Conservation (phyloP, 2,888 invertebrate species). For the Didymodactylos carnosus region DNA sequence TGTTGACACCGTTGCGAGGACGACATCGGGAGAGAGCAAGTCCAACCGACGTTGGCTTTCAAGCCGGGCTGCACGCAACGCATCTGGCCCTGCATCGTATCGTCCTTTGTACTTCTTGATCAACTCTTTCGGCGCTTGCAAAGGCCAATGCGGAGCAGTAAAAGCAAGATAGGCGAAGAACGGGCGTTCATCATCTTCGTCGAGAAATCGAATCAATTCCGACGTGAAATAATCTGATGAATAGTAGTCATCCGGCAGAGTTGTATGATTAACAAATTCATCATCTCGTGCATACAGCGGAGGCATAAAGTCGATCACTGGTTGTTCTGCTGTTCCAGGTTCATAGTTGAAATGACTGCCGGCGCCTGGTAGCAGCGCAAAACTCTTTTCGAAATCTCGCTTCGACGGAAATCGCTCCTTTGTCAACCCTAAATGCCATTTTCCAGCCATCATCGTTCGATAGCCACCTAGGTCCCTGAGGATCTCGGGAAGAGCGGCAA, state of each 20-base stretch:
- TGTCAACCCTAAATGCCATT: neutral
- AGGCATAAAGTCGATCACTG: neutral
- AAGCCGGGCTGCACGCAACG: neutral
- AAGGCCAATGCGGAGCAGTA: neutral
- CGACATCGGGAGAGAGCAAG: neutral
- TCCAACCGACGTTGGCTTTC: neutral
- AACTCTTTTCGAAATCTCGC: neutral
- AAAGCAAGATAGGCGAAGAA: neutral
- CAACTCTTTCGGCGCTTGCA: neutral
- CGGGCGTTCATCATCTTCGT: neutral
- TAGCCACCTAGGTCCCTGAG: neutral
- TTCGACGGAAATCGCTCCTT: neutral
- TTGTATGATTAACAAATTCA: neutral
- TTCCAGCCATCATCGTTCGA: neutral
- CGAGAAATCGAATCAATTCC: neutral
- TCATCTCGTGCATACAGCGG: neutral
- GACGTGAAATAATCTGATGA: neutral
- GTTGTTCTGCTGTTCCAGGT: neutral
- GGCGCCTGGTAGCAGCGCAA: neutral
- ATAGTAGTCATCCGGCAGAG: neutral
- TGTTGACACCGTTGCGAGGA: neutral
- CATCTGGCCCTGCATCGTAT: neutral
- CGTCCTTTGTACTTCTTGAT: neutral
- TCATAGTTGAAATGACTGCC: neutral
- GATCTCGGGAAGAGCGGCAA: neutral